Evolutionary conservation across 2,888 invertebrate species (phyloP).

Genomic region (Stramonita haemastoma): DNA sequence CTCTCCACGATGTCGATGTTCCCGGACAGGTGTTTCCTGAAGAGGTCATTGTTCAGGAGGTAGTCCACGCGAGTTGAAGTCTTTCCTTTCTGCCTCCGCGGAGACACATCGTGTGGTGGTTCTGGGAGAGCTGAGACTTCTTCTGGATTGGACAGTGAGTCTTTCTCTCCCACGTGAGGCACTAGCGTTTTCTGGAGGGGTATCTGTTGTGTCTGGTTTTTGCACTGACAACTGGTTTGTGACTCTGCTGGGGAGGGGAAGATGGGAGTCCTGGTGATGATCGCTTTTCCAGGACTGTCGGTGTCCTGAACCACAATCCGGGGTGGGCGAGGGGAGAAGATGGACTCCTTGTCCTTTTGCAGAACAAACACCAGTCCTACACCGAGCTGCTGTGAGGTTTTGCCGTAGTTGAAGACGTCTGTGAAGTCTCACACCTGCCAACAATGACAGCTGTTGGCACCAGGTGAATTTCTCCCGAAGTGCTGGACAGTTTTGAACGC

Average conservation of each 20-base stretch:
- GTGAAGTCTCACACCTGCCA: not conserved
- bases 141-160: not conserved
- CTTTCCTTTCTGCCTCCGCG: not conserved
- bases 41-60: slow-evolving; percentile 60
- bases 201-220: not conserved
- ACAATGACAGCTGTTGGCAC: not conserved
- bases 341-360: not conserved
- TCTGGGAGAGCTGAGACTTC: not conserved
- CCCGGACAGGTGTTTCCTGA: slow-evolving; percentile 62
- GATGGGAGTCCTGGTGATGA: not conserved
- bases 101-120: not conserved
- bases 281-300: not conserved
- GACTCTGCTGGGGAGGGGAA: not conserved
- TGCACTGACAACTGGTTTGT: too few relatives aligned
- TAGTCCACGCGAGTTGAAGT: slow-evolving; percentile 57
- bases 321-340: slow-evolving; percentile 18
- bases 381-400: not conserved
- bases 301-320: not conserved
- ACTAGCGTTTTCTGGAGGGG: not conserved
- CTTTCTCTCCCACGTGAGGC: not conserved
- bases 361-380: not conserved
- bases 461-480: too few relatives aligned
- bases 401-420: not conserved
- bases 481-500: not conserved
- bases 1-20: slow-evolving; percentile 57